Percentiles rank a stretch among this genome's conserved stretches.
phyloP scores from a whole-genome alignment of 2,113 vertebrate species.

The Ictalurus furcatus region DNA sequence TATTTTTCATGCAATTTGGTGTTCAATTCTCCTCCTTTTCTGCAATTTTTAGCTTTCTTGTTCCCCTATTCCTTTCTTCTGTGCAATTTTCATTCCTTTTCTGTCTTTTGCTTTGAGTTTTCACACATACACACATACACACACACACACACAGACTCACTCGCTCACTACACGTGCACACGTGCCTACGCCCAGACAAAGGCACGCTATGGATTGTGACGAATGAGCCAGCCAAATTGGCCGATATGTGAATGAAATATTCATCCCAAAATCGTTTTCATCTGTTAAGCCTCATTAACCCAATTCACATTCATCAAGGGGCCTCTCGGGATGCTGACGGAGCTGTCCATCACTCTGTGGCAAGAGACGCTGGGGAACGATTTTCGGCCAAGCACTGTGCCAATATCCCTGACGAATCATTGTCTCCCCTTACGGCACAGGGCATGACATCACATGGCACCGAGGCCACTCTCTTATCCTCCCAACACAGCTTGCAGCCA shows the following conservation, averaged over 20 bases:
- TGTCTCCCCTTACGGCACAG: slow-evolving; percentile 35
- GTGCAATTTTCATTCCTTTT: slow-evolving; percentile 15
- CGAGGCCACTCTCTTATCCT: slow-evolving; percentile 37
- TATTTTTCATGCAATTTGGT: slow-evolving; percentile 50
- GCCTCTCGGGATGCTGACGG: slow-evolving; percentile 40
- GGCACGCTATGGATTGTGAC: slow-evolving; percentile 48
- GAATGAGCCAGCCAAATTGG: slow-evolving; percentile 50
- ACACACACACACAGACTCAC: neutral
- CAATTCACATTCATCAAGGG: slow-evolving; percentile 56
- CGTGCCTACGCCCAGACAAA: slow-evolving; percentile 29
- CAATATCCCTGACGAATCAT: slow-evolving; percentile 50
- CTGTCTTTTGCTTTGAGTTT: slow-evolving; percentile 26
- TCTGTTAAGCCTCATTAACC: slow-evolving; percentile 57
- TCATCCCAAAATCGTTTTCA: slow-evolving; percentile 50
- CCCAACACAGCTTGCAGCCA: slow-evolving; percentile 47
- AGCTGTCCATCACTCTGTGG: slow-evolving; percentile 52
- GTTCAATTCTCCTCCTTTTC: slow-evolving; percentile 30
- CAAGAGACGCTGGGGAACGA: neutral
- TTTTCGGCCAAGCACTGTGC: slow-evolving; percentile 23
- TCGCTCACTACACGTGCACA: neutral
- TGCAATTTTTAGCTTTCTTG: slow-evolving; percentile 21
- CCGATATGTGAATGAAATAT: slow-evolving; percentile 57
- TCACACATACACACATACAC: neutral
- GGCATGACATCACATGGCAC: slow-evolving; percentile 45
- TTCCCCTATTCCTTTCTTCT: slow-evolving; percentile 9